Percentiles rank a stretch among this genome's conserved stretches.
phyloP scores from a whole-genome alignment of 2,113 vertebrate genomes.

The Ploceus nigricollis region DNA sequence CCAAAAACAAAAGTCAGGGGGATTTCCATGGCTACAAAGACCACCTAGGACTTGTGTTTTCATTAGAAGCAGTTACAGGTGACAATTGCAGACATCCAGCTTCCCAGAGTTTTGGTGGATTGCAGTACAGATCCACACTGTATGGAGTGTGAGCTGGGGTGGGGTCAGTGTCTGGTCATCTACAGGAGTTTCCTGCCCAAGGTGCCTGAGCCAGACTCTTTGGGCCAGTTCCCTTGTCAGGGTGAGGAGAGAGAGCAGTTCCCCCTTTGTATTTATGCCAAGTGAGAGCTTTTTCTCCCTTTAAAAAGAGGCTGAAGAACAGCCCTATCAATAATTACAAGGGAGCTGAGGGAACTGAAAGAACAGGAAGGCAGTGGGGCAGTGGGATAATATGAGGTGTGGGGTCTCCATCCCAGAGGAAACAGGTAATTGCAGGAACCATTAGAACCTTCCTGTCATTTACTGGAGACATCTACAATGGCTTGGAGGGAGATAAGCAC shows the following conservation, averaged over 20 bases:
- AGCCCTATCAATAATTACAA: neutral
- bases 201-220: neutral
- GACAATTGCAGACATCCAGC: neutral
- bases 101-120: neutral
- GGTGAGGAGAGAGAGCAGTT: neutral
- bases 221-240: neutral
- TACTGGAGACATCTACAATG: neutral
- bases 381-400: neutral
- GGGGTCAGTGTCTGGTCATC: neutral
- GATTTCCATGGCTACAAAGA: conserved; percentile 52
- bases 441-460: neutral
- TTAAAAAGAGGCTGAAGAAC: neutral
- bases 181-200: neutral
- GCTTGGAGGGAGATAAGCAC: neutral
- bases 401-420: neutral
- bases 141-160: neutral
- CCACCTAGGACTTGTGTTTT: neutral
- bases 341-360: neutral
- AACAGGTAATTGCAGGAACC: neutral
- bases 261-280: neutral
- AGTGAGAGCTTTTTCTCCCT: neutral
- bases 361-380: neutral
- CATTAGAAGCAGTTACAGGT: neutral
- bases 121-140: neutral
- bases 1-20: conserved; percentile 1